phyloP scores from a whole-genome alignment of 2,113 vertebrate genomes.

The Dissostichus mawsoni region DNA sequence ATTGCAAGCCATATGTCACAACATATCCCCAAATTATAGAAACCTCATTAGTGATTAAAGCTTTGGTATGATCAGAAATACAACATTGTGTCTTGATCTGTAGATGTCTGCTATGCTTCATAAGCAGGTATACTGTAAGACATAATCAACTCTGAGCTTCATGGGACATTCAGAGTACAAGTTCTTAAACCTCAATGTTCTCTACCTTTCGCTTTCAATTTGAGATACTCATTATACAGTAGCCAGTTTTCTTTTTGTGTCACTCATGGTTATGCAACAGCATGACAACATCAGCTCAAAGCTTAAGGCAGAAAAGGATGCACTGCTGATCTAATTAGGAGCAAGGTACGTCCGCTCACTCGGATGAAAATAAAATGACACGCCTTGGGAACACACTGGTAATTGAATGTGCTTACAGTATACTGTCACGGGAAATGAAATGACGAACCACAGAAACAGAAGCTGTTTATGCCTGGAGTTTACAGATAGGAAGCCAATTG shows the following conservation, averaged over 20 bases:
- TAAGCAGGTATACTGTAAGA: not conserved
- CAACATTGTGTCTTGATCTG: not conserved
- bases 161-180: not conserved
- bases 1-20: not conserved
- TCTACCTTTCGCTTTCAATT: slow-evolving; percentile 23
- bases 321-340: slow-evolving; percentile 29
- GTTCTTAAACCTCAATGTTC: slow-evolving; percentile 15
- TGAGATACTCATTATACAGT: not conserved
- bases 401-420: slow-evolving; percentile 47
- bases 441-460: slow-evolving; percentile 9
- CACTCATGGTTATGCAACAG: slow-evolving; percentile 46
- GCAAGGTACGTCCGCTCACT: slow-evolving; percentile 13
- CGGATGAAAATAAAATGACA: slow-evolving; percentile 34
- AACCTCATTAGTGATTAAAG: not conserved
- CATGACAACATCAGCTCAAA: slow-evolving; percentile 34
- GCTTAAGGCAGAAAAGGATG: slow-evolving; percentile 18
- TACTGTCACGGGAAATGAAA: not conserved
- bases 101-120: not conserved
- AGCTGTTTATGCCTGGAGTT: slow-evolving; percentile 9
- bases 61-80: not conserved
- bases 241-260: not conserved
- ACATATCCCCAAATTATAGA: not conserved
- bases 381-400: slow-evolving; percentile 20
- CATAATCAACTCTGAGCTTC: not conserved
- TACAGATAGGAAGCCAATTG: slow-evolving; percentile 35